Base-by-base conservation (phyloP, 2,888 invertebrate species). In the Chymomyza amoena region DNA sequence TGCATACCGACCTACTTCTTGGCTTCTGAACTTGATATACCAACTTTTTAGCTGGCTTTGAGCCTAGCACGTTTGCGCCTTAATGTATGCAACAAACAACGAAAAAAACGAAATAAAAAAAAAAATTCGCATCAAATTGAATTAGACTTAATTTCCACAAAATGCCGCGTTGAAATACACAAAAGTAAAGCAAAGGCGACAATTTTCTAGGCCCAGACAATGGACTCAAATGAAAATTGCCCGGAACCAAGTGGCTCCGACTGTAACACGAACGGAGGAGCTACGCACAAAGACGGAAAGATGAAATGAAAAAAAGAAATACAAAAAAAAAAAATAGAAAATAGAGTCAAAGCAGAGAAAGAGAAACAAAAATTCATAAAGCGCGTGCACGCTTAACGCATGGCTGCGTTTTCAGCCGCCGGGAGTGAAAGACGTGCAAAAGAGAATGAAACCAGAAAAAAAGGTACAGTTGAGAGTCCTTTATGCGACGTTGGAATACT, bases 101-200 rank as follows among this genome's bases (percentile, higher is more conserved):
- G 6, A 28, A 3, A 28, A 28, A 3, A 28, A 28, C 28, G 6
- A 28, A 28, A 28, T n/a, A n/a, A 3, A 9, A 32, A 32, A 77
- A 77, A 74, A 75, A 81, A 78, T 78, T 76, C 78, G 78, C 80
- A 71, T 78, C 75, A 72, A 86, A 84, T 84, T 84, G 81, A 84
- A 86, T 84, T 86, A 77, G 80, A 78, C 78, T 78, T 81, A 84
- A 84, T 81, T 84, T 51, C 20, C 15, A 16, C 57, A 54, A 54
- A 18, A 45, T 45, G 13, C 39, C 39, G 4, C 39, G 39, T 13
- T 45, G 39, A 45, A 79, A 83, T 73, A 77, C 68, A 63, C 68
- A 63, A 75, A 76, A 74, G 72, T 66, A 68, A 68, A 56, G 70
- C 39, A 45, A 10, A 45, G 13, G 39, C 39, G 39, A 45, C 39